These are phyloP conservation scores for Botia kubotai DNA, from an alignment of 2,797 vertebrate genomes.

Conservation along the genomic window DNA sequence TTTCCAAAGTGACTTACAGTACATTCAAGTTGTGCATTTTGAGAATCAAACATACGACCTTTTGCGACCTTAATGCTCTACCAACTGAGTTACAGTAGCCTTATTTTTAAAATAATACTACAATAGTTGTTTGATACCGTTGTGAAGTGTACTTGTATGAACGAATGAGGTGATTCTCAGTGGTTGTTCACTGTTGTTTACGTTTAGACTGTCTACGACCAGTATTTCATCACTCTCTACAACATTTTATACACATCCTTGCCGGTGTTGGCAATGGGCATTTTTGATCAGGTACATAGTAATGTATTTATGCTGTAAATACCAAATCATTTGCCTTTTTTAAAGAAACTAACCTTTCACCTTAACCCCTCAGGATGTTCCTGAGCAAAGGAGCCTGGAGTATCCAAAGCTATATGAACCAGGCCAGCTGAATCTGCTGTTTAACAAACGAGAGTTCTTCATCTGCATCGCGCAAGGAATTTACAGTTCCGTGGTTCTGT, in stretches of 20 bases:
- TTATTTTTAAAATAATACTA: too few species aligned
- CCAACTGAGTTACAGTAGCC: too few species aligned
- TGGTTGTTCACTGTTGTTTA: constrained; percentile 20
- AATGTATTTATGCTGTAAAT: not conserved
- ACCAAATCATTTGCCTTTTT: not conserved
- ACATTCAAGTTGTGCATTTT: too few species aligned
- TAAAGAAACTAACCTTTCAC: not conserved
- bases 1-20: too few species aligned
- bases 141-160: not conserved
- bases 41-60: too few species aligned
- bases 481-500: constrained; percentile 92
- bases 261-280: constrained; percentile 95
- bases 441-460: constrained; percentile 97
- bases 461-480: constrained; percentile 96
- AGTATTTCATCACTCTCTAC: constrained; percentile 95
- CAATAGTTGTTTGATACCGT: not conserved
- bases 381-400: constrained; percentile 90
- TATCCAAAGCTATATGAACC: constrained; percentile 94
- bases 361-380: constrained; percentile 81
- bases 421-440: constrained; percentile 94
- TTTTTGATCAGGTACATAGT: constrained; percentile 89
- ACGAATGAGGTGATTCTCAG: not conserved
- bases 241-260: constrained; percentile 97
- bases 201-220: constrained; percentile 87
- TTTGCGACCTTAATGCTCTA: too few species aligned